These are phyloP conservation scores for Chouioia cunea DNA, from an alignment of 2,888 invertebrate species.

Conservation along the genomic window DNA sequence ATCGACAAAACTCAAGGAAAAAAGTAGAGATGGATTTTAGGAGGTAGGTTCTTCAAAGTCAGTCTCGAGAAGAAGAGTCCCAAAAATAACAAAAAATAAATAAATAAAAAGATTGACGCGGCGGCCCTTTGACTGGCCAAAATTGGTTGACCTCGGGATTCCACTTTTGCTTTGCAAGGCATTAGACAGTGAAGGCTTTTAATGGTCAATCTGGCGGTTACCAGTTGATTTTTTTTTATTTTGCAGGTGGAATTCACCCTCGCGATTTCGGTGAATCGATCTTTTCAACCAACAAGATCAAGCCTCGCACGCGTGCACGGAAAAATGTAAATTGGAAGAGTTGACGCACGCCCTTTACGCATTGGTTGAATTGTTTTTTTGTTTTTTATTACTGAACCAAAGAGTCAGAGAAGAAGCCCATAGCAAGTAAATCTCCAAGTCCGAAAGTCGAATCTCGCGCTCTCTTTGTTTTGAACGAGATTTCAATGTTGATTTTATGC, in stretches of 20 bases:
- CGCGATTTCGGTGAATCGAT: slow-evolving; percentile 47
- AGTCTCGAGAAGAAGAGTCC: too few species aligned
- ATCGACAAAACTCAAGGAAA: too few species aligned
- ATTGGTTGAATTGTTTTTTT: slow-evolving; percentile 52
- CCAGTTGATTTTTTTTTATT: slow-evolving; percentile 12
- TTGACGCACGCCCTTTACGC: slow-evolving; percentile 59
- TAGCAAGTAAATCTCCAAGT: slow-evolving; percentile 33
- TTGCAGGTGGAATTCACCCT: slow-evolving; percentile 9
- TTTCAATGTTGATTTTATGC: too few species aligned
- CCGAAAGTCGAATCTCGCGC: slow-evolving; percentile 19
- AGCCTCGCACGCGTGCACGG: slow-evolving; percentile 32
- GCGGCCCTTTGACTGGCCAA: not conserved
- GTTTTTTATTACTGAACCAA: slow-evolving; percentile 53
- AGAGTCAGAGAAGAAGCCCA: too few species aligned
- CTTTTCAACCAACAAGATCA: slow-evolving; percentile 37
- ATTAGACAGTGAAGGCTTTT: slow-evolving; percentile 26
- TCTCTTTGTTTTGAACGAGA: too few species aligned
- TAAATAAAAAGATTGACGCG: not conserved
- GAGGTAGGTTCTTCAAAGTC: too few species aligned
- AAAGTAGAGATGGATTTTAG: too few species aligned
- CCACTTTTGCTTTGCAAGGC: slow-evolving; percentile 24
- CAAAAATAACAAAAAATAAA: not conserved
- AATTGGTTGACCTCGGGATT: slow-evolving; percentile 43
- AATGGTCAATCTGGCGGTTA: slow-evolving; percentile 7
- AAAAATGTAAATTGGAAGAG: slow-evolving; percentile 66